Percentiles rank a stretch among this genome's conserved stretches.
Evolutionary conservation across 2,113 vertebrate species (phyloP).

Genomic region (Prinia subflava): DNA sequence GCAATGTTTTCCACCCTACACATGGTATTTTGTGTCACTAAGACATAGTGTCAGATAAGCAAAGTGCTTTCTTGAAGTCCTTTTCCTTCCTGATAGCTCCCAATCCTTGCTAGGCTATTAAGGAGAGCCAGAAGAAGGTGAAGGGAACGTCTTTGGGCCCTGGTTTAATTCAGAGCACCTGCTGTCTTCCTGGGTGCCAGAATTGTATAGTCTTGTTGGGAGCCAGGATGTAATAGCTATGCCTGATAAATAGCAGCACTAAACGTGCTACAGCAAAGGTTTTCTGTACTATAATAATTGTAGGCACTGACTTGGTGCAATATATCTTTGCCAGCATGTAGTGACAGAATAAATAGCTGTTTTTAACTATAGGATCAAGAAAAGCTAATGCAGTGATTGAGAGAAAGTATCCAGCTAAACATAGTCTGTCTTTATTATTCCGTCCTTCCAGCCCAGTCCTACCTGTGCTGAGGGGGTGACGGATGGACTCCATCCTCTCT

Average conservation of each 20-base stretch:
- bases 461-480: neutral
- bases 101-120: neutral
- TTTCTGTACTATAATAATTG: constrained; percentile 69
- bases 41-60: neutral
- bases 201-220: constrained; percentile 51
- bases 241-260: constrained; percentile 68
- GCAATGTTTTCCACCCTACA: neutral
- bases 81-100: neutral
- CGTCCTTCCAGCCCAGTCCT: neutral
- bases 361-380: constrained; percentile 57
- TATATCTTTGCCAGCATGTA: constrained; percentile 52
- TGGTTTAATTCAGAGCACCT: constrained; percentile 53
- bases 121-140: neutral
- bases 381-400: constrained; percentile 57
- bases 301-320: constrained; percentile 59
- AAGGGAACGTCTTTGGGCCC: neutral
- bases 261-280: constrained; percentile 67
- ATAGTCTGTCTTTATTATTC: neutral
- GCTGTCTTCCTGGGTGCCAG: constrained; percentile 57
- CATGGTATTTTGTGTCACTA: neutral
- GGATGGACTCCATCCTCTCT: rapidly evolving
- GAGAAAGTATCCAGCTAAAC: constrained; percentile 29
- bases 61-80: neutral
- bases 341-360: constrained; percentile 66
- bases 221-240: constrained; percentile 63